Evolutionary conservation across 2,113 vertebrate genomes (phyloP).

Genomic region (Chloropsis hardwickii): DNA sequence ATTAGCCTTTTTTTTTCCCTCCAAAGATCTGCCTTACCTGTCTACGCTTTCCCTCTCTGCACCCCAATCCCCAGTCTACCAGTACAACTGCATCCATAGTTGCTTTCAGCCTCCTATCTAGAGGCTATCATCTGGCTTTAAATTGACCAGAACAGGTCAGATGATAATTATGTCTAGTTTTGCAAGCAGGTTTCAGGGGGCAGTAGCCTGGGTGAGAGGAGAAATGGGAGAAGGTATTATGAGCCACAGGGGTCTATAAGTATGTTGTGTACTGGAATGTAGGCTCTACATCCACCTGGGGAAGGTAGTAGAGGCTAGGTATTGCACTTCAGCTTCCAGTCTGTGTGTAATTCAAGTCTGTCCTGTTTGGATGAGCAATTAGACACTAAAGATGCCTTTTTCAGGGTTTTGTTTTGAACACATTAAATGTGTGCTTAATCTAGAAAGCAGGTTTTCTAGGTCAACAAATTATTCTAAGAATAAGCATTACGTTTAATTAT

Average conservation of each 20-base stretch:
- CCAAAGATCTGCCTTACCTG: neutral
- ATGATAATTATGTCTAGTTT: neutral
- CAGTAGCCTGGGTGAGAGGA: neutral
- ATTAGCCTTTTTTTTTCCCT: neutral
- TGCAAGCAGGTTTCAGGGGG: neutral
- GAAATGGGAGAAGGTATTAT: neutral
- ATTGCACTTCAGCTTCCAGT: neutral
- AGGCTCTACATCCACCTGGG: neutral
- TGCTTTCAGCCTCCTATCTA: neutral
- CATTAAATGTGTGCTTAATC: neutral
- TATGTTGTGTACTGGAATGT: accelerated
- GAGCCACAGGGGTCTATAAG: neutral
- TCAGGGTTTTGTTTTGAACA: neutral
- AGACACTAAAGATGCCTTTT: neutral
- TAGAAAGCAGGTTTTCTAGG: neutral
- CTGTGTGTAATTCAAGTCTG: neutral
- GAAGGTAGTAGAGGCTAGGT: neutral
- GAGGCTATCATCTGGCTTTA: neutral
- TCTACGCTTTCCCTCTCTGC: neutral
- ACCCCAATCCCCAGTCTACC: neutral
- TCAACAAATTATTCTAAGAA: neutral
- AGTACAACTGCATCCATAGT: neutral
- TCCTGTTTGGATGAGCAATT: neutral
- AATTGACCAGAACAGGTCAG: neutral
- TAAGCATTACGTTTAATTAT: slow-evolving; percentile 39